Evolutionary conservation across 2,888 invertebrate species (phyloP), one percentile per base, ranked within the genome.

Genomic region (Nomada ruficornis): DNA sequence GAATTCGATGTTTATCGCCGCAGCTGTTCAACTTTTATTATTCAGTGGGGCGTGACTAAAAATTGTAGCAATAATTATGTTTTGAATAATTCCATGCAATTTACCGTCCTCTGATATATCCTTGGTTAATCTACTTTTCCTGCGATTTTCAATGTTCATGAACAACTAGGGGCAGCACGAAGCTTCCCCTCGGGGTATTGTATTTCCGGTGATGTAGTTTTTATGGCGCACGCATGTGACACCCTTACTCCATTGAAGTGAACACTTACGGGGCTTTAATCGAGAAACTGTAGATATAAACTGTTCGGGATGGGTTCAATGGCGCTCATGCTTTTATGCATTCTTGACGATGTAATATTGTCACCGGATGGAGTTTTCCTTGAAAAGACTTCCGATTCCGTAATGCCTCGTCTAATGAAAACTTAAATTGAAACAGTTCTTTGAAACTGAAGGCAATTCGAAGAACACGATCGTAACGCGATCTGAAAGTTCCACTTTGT

Each of bases 21-120:
- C 59, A 60, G 55, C 50, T 57, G 55, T 52, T 13, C 52, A 15
- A 63, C 44, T 68, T 74, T 79, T 72, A 20, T 67, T n/a, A 69
- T 77, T 68, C 68, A 85, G 64, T 74, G 20, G 67, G 67, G n/a
- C 52, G 50, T 72, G 85, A 82, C 79, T 65, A 72, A 74, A 57
- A 52, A 70, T 72, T 50, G 10, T 50, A 67, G 60, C 73, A 85
- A 75, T 75, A 60, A 65, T 52, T 15, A 15, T 20, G 54, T 60
- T 71, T 29, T 5, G 23, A 44, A 52, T 26, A 70, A 80, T 23
- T 20, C 47, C 15, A 55, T 7, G 10, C 50, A 11, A n/a, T 23
- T 26, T 29, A 52, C 26, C 42, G 18, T n/a, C 23, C 54, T 15
- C 23, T 62, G 29, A 55, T 10, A 20, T 2, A 52, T 62, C 18